These are phyloP conservation scores for Helogale parvula DNA, from an alignment of 2,113 vertebrate species.

Conservation along the genomic window DNA sequence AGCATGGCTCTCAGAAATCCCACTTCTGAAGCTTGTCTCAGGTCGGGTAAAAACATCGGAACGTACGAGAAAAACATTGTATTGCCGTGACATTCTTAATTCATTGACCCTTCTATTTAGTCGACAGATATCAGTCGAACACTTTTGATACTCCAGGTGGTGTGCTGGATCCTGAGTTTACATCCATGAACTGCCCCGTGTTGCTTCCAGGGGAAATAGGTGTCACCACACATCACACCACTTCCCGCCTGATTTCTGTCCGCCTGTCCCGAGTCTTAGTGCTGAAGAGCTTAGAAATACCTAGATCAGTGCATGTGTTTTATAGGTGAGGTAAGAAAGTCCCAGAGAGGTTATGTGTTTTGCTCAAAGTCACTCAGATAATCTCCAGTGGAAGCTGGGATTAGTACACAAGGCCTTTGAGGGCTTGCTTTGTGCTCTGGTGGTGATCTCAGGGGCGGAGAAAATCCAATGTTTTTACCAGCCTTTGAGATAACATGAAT, in stretches of 20 bases:
- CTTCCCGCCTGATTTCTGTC: not conserved
- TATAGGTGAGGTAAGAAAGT: not conserved
- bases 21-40: not conserved
- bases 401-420: not conserved
- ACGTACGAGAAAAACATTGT: not conserved
- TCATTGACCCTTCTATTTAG: not conserved
- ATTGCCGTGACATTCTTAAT: not conserved
- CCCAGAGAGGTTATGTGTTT: not conserved
- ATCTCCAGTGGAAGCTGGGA: not conserved
- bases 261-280: not conserved
- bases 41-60: not conserved
- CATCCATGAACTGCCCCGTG: not conserved
- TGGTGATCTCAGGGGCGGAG: not conserved
- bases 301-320: not conserved
- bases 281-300: not conserved
- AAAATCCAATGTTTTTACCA: not conserved
- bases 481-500: not conserved
- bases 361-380: not conserved
- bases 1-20: not conserved
- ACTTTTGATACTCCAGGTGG: not conserved
- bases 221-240: not conserved
- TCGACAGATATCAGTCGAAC: not conserved
- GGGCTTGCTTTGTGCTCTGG: not conserved
- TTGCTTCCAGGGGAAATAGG: not conserved
- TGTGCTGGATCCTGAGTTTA: not conserved